Evolutionary conservation across 64 coral and sea anemone species (phyloP).

Genomic region (Actinia equina): DNA sequence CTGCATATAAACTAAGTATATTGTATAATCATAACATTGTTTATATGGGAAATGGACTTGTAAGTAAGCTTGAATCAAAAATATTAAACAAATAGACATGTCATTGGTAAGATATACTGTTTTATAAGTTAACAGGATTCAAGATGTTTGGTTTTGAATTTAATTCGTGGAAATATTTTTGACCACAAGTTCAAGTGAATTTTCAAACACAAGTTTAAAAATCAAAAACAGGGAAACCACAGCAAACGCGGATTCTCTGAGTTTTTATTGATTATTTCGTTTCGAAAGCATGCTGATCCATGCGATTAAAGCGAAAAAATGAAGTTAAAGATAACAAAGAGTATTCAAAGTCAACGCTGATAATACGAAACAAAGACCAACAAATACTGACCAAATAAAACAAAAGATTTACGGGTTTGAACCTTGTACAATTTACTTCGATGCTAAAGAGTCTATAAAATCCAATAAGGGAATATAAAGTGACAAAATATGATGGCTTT

Average conservation of each 20-base stretch:
- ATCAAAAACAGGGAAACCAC: not conserved
- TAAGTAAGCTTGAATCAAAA: no score
- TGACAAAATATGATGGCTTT: not conserved
- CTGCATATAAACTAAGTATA: not conserved
- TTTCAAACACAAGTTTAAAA: not conserved
- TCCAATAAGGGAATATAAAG: not conserved
- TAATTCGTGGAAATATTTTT: not conserved
- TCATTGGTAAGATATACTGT: not conserved
- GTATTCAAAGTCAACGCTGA: not conserved
- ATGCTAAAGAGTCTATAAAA: not conserved
- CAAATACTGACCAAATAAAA: not conserved
- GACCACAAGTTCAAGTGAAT: conserved; percentile 15
- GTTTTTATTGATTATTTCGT: not conserved
- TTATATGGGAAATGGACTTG: no score
- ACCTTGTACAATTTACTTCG: not conserved
- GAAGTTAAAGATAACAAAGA: conserved; percentile 3
- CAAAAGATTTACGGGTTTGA: not conserved
- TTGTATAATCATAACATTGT: not conserved
- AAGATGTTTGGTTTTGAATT: not conserved
- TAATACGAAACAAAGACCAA: not conserved
- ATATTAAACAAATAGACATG: not conserved
- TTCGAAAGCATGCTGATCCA: not conserved
- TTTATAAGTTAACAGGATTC: not conserved
- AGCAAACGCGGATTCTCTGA: not conserved
- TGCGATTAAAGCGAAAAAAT: not conserved